A percentile compares a stretch with the other conserved stretches of the same genome.
These are phyloP conservation scores for Gryllus longicercus DNA, from an alignment of 2,888 invertebrate species.

Conservation along the genomic window DNA sequence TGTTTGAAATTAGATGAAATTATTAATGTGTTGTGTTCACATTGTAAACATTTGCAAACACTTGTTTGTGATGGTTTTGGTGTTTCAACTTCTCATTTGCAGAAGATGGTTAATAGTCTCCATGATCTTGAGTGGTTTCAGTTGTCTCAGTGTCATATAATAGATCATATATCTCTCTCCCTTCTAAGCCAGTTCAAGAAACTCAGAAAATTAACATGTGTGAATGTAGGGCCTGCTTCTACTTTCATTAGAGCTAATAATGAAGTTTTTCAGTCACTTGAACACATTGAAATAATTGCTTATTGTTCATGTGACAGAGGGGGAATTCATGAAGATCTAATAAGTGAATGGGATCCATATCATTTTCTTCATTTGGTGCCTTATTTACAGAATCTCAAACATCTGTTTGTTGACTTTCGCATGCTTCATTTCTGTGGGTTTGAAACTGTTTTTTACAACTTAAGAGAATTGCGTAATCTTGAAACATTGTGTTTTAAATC, in stretches of 20 bases:
- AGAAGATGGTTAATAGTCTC: background rate
- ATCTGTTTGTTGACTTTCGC: constrained; percentile 5
- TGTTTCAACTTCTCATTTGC: background rate
- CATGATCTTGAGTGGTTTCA: background rate
- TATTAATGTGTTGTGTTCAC: background rate
- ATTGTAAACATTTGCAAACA: background rate
- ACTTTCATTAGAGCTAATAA: background rate
- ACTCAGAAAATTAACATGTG: constrained; percentile 1
- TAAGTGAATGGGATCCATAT: background rate
- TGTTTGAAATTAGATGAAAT: background rate
- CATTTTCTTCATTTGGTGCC: background rate
- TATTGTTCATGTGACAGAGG: background rate
- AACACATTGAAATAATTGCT: constrained; percentile 1
- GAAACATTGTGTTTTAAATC: constrained; percentile 8
- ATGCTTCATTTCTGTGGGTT: background rate
- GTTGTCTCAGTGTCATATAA: background rate
- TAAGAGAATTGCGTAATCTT: background rate
- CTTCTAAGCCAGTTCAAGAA: background rate
- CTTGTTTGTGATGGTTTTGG: background rate
- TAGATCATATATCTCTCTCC: background rate
- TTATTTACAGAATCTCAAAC: background rate
- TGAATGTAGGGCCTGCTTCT: background rate
- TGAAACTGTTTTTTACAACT: background rate
- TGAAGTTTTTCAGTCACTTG: background rate
- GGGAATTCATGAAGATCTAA: background rate